phyloP scores from a whole-genome alignment of 2,113 vertebrate genomes.

The Catharus bicknelli region DNA sequence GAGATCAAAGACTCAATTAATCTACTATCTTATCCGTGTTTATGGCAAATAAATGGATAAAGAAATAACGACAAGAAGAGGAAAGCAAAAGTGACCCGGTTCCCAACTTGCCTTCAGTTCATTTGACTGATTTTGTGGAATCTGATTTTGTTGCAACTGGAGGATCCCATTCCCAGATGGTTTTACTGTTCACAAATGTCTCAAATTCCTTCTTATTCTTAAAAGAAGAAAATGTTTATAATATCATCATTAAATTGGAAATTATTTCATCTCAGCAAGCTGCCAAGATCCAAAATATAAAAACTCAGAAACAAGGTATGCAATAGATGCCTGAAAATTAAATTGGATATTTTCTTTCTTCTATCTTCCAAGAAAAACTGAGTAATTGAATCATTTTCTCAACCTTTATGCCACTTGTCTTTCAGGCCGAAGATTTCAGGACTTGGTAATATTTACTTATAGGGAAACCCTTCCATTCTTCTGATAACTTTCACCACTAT shows the following conservation, averaged over 20 bases:
- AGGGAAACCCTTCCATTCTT: neutral
- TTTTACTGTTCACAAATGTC: neutral
- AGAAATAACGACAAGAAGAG: neutral
- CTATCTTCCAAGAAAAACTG: neutral
- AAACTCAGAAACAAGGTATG: neutral
- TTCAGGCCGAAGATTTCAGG: neutral
- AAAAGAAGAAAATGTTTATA: neutral
- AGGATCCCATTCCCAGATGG: neutral
- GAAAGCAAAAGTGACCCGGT: neutral
- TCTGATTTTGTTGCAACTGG: neutral
- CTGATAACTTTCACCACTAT: neutral
- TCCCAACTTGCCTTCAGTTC: neutral
- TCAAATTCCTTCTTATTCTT: neutral
- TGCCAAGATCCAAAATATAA: neutral
- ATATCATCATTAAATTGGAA: neutral
- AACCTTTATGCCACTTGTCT: neutral
- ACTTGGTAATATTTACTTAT: neutral
- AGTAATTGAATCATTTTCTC: neutral
- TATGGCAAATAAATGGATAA: neutral
- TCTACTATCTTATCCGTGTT: neutral
- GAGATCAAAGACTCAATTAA: neutral
- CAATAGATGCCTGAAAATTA: neutral
- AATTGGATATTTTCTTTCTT: neutral
- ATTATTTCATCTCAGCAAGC: neutral
- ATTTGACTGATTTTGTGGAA: neutral